Conservation (phyloP, 2,888 invertebrate genomes). For the Eucera pruinosa region DNA sequence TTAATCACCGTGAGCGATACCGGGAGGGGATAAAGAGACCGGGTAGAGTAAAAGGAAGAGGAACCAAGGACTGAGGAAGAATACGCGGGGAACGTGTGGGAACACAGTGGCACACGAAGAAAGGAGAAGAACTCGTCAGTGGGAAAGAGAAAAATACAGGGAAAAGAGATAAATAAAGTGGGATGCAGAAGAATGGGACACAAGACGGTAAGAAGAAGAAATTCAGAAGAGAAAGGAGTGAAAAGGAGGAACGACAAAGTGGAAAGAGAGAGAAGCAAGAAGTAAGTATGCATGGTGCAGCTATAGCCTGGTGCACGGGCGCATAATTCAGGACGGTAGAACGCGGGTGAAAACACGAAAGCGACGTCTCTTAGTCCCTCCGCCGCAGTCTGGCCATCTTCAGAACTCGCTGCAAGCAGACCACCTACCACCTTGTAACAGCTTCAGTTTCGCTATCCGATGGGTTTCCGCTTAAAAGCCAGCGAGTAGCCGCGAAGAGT, state of each 20-base stretch:
- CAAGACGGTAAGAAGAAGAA: constrained; percentile 22
- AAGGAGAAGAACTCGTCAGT: constrained; percentile 1
- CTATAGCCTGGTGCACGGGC: constrained; percentile 31
- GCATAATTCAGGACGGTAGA: constrained; percentile 68
- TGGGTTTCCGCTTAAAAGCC: constrained; percentile 69
- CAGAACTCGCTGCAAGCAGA: constrained; percentile 13
- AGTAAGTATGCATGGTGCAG: constrained; percentile 17
- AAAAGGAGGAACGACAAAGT: constrained; percentile 15
- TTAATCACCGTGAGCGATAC: constrained; percentile 75
- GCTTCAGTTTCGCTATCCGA: constrained; percentile 20
- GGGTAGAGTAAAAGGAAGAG: constrained; percentile 12
- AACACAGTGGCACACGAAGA: constrained; percentile 13
- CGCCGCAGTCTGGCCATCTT: constrained; percentile 33
- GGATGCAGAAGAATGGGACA: not conserved
- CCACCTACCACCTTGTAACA: constrained; percentile 21
- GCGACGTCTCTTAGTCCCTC: constrained; percentile 35
- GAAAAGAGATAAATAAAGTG: constrained; percentile 8
- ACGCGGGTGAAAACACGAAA: constrained; percentile 71
- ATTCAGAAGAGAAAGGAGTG: too few species aligned
- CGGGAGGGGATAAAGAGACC: constrained; percentile 40
- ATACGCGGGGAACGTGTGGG: constrained; percentile 10
- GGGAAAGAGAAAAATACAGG: constrained; percentile 12
- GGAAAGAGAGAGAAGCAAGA: constrained; percentile 13
- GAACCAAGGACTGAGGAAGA: constrained; percentile 5
- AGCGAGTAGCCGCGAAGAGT: constrained; percentile 74